Percentiles rank a stretch among this genome's conserved stretches.
Evolutionary conservation across 92 coral and sea anemone genomes (phyloP).

Genomic region (Siderastrea siderea): DNA sequence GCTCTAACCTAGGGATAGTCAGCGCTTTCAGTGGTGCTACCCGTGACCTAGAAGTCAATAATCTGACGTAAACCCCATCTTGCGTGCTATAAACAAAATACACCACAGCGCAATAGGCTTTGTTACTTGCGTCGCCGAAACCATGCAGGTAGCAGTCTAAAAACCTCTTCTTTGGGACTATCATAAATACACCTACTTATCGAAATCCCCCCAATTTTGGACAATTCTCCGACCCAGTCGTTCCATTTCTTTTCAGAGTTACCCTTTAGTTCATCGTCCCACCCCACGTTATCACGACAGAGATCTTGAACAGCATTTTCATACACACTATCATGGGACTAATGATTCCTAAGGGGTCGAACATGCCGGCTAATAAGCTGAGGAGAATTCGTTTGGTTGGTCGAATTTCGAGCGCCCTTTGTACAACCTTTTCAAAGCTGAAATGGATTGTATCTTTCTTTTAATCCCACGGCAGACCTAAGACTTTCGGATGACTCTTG

Average conservation of each 20-base stretch:
- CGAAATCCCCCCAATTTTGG: conserved; percentile 10
- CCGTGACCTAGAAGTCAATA: conserved; percentile 67
- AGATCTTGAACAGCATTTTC: conserved; percentile 60
- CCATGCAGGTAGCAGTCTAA: too few relatives aligned
- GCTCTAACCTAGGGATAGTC: conserved; percentile 72
- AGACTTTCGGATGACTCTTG: conserved; percentile 40
- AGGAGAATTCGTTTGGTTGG: conserved; percentile 45
- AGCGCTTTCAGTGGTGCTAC: conserved; percentile 72
- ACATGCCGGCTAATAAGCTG: conserved; percentile 47
- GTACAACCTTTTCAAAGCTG: conserved; percentile 13
- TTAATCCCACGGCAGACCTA: conserved; percentile 58
- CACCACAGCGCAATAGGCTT: conserved; percentile 65
- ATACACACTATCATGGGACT: conserved; percentile 46
- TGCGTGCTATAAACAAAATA: conserved; percentile 33
- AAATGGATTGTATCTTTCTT: conserved; percentile 32
- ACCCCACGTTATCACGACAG: conserved; percentile 40
- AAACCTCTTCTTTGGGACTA: too few relatives aligned
- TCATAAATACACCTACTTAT: conserved; percentile 39
- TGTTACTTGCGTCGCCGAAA: conserved; percentile 59
- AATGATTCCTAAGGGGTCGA: conserved; percentile 55
- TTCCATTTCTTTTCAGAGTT: not conserved
- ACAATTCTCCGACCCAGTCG: conserved; percentile 52
- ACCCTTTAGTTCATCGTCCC: conserved; percentile 56
- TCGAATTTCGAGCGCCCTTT: conserved; percentile 5
- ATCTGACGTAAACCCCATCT: conserved; percentile 8